These are phyloP conservation scores for Macrocentrus cingulum DNA, from an alignment of 1,140 invertebrate genomes.

Conservation along the genomic window DNA sequence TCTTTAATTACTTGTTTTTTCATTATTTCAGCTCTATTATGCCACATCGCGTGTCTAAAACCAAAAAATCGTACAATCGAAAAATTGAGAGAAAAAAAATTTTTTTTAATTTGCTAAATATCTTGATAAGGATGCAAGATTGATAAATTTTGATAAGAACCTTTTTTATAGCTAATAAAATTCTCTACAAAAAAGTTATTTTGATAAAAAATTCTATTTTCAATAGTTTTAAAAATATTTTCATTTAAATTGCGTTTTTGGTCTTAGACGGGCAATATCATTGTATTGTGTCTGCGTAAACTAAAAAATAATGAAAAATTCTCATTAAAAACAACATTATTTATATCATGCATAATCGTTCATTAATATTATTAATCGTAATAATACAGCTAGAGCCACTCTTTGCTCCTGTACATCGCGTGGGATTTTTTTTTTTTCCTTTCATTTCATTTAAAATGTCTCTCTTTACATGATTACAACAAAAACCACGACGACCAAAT, in stretches of 20 bases:
- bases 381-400: constrained; percentile 37
- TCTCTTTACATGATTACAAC: no score
- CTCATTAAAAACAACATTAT: constrained; percentile 28
- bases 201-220: no score
- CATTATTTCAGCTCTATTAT: neutral
- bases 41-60: no score
- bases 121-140: no score
- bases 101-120: no score
- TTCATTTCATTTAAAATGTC: constrained; percentile 16
- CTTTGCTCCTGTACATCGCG: constrained; percentile 30
- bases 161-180: no score
- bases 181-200: no score
- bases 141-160: no score
- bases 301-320: constrained; percentile 23
- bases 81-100: constrained; percentile 11
- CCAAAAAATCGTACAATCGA: no score
- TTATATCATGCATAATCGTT: constrained; percentile 33
- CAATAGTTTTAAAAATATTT: no score
- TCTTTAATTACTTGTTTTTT: neutral
- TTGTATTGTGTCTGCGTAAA: constrained; percentile 4
- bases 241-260: no score
- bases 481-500: no score
- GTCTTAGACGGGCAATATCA: neutral
- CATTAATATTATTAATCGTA: constrained; percentile 35
- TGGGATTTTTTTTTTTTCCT: constrained; percentile 2